Evolutionary conservation across 2,888 invertebrate species (phyloP).

Genomic region (Drepana falcataria): DNA sequence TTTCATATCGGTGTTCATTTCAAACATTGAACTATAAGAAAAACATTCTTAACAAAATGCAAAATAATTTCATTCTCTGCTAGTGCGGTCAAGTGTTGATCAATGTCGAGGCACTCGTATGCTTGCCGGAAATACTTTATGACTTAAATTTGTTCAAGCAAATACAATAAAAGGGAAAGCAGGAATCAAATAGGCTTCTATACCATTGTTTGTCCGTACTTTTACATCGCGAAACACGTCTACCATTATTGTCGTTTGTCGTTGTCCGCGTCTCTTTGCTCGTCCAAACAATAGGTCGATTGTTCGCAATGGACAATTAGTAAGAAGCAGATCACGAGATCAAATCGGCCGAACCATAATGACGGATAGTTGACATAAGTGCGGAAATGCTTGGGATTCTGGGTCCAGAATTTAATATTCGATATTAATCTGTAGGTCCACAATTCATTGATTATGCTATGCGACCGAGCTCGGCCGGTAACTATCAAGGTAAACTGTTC

Average conservation of each 20-base stretch:
- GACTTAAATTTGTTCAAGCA: conserved; percentile 43
- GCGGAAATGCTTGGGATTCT: conserved; percentile 2
- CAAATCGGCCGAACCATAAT: conserved; percentile 18
- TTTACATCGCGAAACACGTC: conserved; percentile 56
- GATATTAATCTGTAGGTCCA: too few species aligned
- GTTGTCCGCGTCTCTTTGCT: conserved; percentile 39
- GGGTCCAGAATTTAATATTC: background rate
- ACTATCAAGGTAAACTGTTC: too few species aligned
- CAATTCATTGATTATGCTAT: too few species aligned
- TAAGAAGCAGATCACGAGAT: conserved; percentile 43
- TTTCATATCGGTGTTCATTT: too few species aligned
- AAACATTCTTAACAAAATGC: too few species aligned
- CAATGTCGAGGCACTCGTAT: conserved; percentile 18
- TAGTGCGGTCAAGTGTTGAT: background rate
- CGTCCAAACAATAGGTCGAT: conserved; percentile 54
- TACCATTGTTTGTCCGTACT: conserved; percentile 56
- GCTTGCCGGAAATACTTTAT: conserved; percentile 32
- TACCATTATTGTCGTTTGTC: conserved; percentile 49
- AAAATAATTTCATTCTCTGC: too few species aligned
- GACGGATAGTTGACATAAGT: conserved; percentile 1
- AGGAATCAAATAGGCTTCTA: conserved; percentile 52
- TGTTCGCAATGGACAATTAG: conserved; percentile 54
- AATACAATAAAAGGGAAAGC: conserved; percentile 58
- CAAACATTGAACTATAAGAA: too few species aligned
- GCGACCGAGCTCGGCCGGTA: too few species aligned